Evolutionary conservation across 2,888 invertebrate genomes (phyloP).

Genomic region (Thecophora atra): DNA sequence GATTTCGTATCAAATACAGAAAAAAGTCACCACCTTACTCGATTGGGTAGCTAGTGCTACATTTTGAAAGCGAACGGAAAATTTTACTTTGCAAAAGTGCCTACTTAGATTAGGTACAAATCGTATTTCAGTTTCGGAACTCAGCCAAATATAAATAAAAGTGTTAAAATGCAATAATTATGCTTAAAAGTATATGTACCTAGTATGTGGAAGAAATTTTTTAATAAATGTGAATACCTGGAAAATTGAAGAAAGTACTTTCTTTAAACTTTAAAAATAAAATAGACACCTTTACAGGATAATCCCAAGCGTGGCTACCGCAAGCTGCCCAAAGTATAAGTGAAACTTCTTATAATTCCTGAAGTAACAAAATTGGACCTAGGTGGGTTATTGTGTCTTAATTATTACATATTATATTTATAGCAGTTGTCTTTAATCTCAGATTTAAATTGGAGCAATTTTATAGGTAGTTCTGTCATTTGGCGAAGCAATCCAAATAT

Average conservation of each 20-base stretch:
- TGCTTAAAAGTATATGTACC: conserved; percentile 11
- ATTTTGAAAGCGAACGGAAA: conserved; percentile 53
- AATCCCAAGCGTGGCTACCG: no score
- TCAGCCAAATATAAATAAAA: conserved; percentile 32
- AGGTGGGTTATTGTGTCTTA: no score
- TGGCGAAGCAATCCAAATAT: no score
- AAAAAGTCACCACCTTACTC: conserved; percentile 41
- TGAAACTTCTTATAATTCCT: no score
- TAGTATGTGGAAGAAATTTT: conserved; percentile 14
- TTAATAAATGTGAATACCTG: not conserved
- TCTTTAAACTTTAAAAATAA: no score
- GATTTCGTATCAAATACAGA: conserved; percentile 37
- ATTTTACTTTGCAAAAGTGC: conserved; percentile 50
- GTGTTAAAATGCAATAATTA: not conserved
- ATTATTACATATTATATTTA: no score
- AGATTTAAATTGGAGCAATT: no score
- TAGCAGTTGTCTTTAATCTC: no score
- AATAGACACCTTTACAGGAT: no score
- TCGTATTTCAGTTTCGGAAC: conserved; percentile 16
- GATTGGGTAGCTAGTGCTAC: conserved; percentile 50
- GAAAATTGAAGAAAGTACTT: not conserved
- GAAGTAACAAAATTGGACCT: no score
- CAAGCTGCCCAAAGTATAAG: no score
- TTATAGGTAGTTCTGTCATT: no score
- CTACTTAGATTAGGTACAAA: conserved; percentile 43